Base-by-base conservation (phyloP, 64 coral and sea anemone species). In the Stichodactyla helianthus region DNA sequence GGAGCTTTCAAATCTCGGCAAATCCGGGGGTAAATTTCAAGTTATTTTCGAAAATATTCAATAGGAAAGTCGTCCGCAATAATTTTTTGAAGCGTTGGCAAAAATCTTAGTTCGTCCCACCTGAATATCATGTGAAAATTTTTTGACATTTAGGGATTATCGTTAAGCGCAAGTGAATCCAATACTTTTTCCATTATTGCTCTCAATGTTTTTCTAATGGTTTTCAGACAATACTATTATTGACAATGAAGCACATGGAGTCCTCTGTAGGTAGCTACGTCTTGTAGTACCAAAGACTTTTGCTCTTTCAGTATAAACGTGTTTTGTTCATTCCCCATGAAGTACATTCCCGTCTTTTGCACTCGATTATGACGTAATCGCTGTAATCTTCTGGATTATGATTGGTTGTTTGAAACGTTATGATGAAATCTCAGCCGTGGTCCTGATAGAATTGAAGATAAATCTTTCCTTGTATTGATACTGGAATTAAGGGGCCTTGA, bases 361-460 rank as follows among this genome's bases (percentile, higher is more conserved):
- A 74, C 27, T 74, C 11, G 55, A 31, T 5, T 9, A 11, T 74
- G 68, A 74, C 68, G 68, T 74, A 11, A 74, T 74, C 10, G 2
- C 68, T 27, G 68, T 74, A 74, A 74, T 74, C 68, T 74, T 74
- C 68, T 74, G 68, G 68, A 74, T 74, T 27, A 74, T 74, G 68
- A 74, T 74, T 74, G 68, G 68, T 74, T 74, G 68, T 74, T 74
- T 74, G 68, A 74, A 23, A 74, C 25, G 26, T 74, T 74, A 74
- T 74, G 10, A 65, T 22, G 20, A 65, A 65, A 18, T 65, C 9
- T 15, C 59, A n/a, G 62, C 62, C 62, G 22, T 44, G 18, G 19
- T n/a, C 62, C 22, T 65, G 62, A 65, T 65, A 65, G 62, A 8
- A n/a, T 74, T 5, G 8, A 27, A n/a, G n/a, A 74, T 9, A 10